These are phyloP conservation scores for Spea bombifrons DNA, from an alignment of 2,113 vertebrate species.

Conservation along the genomic window DNA sequence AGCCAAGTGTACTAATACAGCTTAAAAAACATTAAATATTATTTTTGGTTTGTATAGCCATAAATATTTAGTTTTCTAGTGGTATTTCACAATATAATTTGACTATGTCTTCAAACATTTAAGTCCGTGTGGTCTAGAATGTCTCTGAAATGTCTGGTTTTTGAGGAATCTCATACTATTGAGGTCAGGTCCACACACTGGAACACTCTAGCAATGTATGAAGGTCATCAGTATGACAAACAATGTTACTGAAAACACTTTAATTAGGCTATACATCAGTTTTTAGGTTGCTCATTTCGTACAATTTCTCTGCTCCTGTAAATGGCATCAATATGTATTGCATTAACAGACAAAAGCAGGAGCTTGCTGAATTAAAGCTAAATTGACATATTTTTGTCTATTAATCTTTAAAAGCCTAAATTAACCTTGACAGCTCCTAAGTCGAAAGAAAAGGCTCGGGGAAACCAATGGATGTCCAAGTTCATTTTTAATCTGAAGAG, in stretches of 20 bases:
- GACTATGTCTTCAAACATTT: no score
- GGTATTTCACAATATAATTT: no score
- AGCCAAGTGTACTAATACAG: no score
- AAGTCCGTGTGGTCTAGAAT: no score
- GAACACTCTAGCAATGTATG: slow-evolving; percentile 17
- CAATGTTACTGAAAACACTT: slow-evolving; percentile 32
- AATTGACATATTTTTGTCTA: slow-evolving; percentile 51
- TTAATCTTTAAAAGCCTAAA: slow-evolving; percentile 45
- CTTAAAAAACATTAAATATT: no score
- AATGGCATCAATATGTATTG: slow-evolving; percentile 36
- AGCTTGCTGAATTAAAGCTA: slow-evolving; percentile 47
- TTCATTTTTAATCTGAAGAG: slow-evolving; percentile 24
- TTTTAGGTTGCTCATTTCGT: slow-evolving; percentile 40
- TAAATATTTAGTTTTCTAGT: neutral
- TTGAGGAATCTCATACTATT: neutral
- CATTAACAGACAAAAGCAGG: slow-evolving; percentile 26
- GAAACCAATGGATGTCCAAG: slow-evolving; percentile 38
- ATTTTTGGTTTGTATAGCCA: neutral
- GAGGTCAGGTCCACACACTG: neutral
- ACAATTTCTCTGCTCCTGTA: slow-evolving; percentile 48
- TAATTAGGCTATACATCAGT: slow-evolving; percentile 15
- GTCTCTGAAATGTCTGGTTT: no score
- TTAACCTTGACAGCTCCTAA: slow-evolving; percentile 50
- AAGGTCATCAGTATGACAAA: slow-evolving; percentile 32
- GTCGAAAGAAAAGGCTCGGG: slow-evolving; percentile 38